A percentile compares a stretch with the other conserved stretches of the same genome.
phyloP scores from a whole-genome alignment of 2,888 invertebrate species.

The Drosophila peninsularis region DNA sequence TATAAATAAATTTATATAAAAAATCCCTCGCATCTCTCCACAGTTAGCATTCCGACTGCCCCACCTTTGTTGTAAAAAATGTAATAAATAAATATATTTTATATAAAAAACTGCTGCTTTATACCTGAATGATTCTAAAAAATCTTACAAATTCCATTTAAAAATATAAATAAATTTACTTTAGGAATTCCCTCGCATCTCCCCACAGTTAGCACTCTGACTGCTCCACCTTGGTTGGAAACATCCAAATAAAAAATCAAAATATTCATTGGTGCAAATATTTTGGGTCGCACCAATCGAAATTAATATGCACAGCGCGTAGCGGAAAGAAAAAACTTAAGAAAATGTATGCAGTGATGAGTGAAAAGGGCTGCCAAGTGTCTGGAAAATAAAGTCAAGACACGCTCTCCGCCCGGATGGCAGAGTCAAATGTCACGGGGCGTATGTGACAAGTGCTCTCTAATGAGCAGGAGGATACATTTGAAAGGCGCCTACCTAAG shows the following conservation, averaged over 20 bases:
- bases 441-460: conserved; percentile 73
- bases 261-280: conserved; percentile 1
- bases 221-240: not conserved
- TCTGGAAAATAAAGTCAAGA: conserved; percentile 22
- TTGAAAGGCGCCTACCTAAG: conserved; percentile 41
- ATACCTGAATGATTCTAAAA: not conserved
- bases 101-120: too few relatives aligned
- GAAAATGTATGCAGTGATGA: conserved; percentile 80
- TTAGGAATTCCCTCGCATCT: not conserved
- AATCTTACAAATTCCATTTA: not conserved
- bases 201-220: not conserved
- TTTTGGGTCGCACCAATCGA: conserved; percentile 24
- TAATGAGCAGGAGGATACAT: conserved; percentile 64
- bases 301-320: conserved; percentile 83
- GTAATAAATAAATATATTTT: too few relatives aligned
- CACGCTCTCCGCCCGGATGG: conserved; percentile 43
- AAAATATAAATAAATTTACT: not conserved
- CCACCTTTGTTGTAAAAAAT: too few relatives aligned
- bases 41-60: not conserved
- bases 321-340: conserved; percentile 61
- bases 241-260: conserved; percentile 1
- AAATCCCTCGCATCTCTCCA: not conserved
- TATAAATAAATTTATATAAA: not conserved
- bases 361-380: conserved; percentile 80
- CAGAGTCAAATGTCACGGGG: conserved; percentile 56